These are phyloP conservation scores for Temnothorax unifasciatus DNA, from an alignment of 2,888 invertebrate genomes.

Conservation along the genomic window DNA sequence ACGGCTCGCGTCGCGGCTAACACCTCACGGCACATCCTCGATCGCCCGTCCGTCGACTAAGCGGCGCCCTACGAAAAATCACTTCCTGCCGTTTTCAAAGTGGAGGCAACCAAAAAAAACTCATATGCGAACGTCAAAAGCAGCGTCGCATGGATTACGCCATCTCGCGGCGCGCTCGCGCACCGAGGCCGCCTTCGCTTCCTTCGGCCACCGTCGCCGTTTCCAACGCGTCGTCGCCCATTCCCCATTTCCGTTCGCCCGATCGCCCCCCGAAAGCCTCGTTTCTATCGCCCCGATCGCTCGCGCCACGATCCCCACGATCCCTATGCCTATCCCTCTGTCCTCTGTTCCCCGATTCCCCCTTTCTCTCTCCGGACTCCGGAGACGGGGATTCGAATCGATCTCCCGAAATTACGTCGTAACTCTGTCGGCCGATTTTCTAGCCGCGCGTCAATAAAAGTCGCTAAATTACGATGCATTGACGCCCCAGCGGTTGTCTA, in stretches of 20 bases:
- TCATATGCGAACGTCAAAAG: slow-evolving; percentile 82
- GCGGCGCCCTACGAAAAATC: slow-evolving; percentile 70
- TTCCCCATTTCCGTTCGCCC: background rate
- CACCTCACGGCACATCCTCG: slow-evolving; percentile 80
- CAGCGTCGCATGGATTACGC: slow-evolving; percentile 82
- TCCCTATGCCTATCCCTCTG: background rate
- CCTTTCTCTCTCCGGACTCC: background rate
- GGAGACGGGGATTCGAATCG: background rate
- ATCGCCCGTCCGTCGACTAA: slow-evolving; percentile 66
- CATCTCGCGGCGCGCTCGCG: slow-evolving; percentile 76
- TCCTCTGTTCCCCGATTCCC: background rate
- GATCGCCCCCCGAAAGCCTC: background rate
- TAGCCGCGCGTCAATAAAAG: background rate
- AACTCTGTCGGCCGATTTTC: background rate
- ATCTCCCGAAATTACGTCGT: background rate
- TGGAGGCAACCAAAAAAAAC: slow-evolving; percentile 75
- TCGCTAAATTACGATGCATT: background rate
- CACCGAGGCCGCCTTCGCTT: slow-evolving; percentile 11
- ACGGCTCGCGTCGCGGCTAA: slow-evolving; percentile 72
- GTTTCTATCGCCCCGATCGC: slow-evolving; percentile 1
- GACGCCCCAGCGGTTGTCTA: background rate
- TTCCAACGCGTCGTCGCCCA: slow-evolving; percentile 49
- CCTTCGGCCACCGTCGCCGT: slow-evolving; percentile 34
- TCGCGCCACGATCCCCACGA: too few relatives aligned
- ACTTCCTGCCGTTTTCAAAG: slow-evolving; percentile 76